Percentiles rank a stretch among this genome's conserved stretches.
phyloP scores from a whole-genome alignment of 2,797 vertebrate genomes.

The Tarsius wallacei region DNA sequence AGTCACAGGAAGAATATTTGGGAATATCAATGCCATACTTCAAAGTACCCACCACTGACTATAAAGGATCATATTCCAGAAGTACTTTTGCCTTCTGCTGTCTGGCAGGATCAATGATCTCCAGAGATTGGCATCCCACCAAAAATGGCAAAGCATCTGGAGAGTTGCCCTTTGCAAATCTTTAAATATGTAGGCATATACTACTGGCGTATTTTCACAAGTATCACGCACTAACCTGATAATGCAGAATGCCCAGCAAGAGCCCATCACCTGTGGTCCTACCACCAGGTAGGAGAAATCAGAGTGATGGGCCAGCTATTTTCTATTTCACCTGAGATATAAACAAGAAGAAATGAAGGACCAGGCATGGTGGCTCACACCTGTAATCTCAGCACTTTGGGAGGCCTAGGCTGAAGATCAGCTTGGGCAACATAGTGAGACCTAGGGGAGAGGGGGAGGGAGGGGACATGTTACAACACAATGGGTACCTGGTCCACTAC shows the following conservation, averaged over 20 bases:
- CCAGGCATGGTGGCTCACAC: no score
- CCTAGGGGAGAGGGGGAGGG: no score
- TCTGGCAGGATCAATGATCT: not conserved
- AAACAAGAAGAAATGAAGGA: constrained; percentile 1
- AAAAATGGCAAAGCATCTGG: not conserved
- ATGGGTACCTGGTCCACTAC: no score
- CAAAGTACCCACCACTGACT: not conserved
- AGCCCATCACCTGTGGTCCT: not conserved
- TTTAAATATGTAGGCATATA: not conserved
- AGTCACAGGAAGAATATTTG: not conserved
- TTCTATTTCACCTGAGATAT: not conserved
- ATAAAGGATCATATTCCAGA: not conserved
- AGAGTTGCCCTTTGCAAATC: not conserved
- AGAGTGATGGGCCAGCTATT: not conserved
- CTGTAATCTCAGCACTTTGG: no score
- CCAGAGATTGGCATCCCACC: not conserved
- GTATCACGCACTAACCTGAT: not conserved
- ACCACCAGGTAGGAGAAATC: not conserved
- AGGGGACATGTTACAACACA: no score
- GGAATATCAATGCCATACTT: not conserved
- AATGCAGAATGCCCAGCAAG: not conserved
- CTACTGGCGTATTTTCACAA: not conserved
- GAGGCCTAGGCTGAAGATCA: no score
- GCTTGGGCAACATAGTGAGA: no score
- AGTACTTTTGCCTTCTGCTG: not conserved